A percentile compares a stretch with the other conserved stretches of the same genome.
Conservation (phyloP, 2,113 vertebrate genomes). For the Elaphurus davidianus region DNA sequence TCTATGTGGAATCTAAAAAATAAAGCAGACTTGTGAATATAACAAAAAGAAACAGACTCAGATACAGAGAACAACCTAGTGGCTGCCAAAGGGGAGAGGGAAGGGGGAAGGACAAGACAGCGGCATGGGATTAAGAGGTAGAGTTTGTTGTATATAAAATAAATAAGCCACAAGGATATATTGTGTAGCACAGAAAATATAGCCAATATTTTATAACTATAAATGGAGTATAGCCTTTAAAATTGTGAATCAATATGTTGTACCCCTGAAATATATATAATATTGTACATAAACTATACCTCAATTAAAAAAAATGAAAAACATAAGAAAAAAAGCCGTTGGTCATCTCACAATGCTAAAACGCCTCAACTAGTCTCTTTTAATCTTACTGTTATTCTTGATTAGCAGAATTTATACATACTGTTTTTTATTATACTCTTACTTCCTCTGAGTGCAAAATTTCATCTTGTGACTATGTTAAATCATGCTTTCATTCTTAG, state of each 20-base stretch:
- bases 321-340: background rate
- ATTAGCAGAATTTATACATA: background rate
- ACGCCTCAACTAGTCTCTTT: background rate
- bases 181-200: background rate
- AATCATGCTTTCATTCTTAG: background rate
- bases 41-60: background rate
- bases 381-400: background rate
- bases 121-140: background rate
- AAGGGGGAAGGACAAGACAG: background rate
- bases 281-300: background rate
- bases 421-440: background rate
- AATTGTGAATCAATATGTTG: background rate
- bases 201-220: background rate
- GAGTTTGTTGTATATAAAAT: background rate
- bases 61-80: background rate
- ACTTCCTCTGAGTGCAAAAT: background rate
- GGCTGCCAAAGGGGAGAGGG: background rate
- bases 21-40: background rate
- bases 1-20: background rate
- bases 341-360: background rate
- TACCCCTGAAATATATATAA: background rate
- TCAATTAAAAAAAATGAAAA: background rate
- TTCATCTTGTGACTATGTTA: background rate
- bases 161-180: background rate
- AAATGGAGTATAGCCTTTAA: background rate